These are phyloP conservation scores for Drosophila anceps DNA, from an alignment of 2,888 invertebrate species.

Conservation along the genomic window DNA sequence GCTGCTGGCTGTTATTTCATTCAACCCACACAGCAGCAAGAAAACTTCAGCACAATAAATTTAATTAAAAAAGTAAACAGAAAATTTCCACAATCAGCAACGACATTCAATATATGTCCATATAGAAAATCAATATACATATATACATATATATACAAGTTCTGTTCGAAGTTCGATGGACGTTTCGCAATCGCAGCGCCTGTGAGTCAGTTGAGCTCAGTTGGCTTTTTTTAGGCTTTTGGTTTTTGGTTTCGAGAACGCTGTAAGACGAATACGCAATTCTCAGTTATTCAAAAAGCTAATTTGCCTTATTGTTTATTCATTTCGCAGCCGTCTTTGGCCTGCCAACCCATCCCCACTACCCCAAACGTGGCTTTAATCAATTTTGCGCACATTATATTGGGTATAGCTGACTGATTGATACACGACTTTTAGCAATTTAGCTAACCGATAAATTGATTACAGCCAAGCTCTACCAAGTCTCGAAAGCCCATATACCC, in stretches of 20 bases:
- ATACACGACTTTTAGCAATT: background rate
- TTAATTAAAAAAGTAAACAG: conserved; percentile 44
- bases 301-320: conserved; percentile 73
- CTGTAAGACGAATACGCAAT: conserved; percentile 22
- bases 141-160: conserved; percentile 13
- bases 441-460: background rate
- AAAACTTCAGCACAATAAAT: conserved; percentile 35
- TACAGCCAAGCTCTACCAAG: background rate
- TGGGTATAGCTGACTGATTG: background rate
- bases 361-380: conserved; percentile 28
- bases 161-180: conserved; percentile 21
- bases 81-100: conserved; percentile 45
- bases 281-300: conserved; percentile 48
- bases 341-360: background rate
- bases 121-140: conserved; percentile 21
- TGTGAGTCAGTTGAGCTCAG: conserved; percentile 42
- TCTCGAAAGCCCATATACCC: background rate
- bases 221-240: conserved; percentile 15
- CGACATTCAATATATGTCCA: conserved; percentile 25
- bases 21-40: conserved; percentile 34
- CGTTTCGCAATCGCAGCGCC: conserved; percentile 31
- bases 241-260: conserved; percentile 18
- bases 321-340: conserved; percentile 43
- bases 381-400: conserved; percentile 39
- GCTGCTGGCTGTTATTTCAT: conserved; percentile 14